phyloP scores from a whole-genome alignment of 1,140 invertebrate genomes.

The Meloidogyne exigua region DNA sequence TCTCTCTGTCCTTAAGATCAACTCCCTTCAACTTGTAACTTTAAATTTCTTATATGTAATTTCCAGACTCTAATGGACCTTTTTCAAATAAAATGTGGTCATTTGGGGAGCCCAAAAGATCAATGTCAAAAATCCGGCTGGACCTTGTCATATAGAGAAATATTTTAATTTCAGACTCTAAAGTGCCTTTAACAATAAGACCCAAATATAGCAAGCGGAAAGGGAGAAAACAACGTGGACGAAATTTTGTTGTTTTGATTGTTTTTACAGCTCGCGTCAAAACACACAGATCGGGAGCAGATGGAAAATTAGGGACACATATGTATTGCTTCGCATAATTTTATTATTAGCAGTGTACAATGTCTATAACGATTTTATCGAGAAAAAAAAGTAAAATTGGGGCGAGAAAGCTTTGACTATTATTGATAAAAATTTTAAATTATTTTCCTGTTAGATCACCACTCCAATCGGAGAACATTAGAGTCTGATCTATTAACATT shows the following conservation, averaged over 20 bases:
- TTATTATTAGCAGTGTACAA: background rate
- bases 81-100: too few relatives aligned
- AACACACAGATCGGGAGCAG: background rate
- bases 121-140: too few relatives aligned
- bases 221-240: background rate
- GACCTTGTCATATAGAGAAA: too few relatives aligned
- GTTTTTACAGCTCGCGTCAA: background rate
- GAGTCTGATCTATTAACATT: background rate
- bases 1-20: too few relatives aligned
- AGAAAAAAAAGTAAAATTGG: too few relatives aligned
- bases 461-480: background rate
- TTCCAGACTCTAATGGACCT: too few relatives aligned
- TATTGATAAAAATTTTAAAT: background rate
- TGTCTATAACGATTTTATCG: background rate
- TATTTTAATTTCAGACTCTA: too few relatives aligned
- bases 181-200: too few relatives aligned
- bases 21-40: too few relatives aligned
- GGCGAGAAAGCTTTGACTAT: background rate
- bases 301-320: conserved; percentile 3
- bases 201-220: background rate
- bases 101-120: too few relatives aligned
- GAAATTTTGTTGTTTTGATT: background rate
- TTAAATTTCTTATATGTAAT: too few relatives aligned
- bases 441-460: background rate
- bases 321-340: background rate